Base-by-base conservation (phyloP, 1,140 invertebrate species). In the Leucophenga varia region DNA sequence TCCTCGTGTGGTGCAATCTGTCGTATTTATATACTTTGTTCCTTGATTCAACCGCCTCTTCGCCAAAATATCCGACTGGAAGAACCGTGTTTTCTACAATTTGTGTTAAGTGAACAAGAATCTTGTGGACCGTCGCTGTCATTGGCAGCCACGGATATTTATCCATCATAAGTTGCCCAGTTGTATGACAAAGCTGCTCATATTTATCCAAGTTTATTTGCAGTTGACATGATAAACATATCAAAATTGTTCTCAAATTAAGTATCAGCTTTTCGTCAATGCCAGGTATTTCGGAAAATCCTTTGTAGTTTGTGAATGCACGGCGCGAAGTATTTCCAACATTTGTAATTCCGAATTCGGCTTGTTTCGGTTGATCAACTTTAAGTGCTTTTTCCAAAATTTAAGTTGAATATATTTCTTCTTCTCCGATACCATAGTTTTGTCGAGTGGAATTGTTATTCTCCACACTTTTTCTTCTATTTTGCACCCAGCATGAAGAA, bases 311-410 rank as follows among this genome's bases (percentile, higher is more conserved):
- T 72, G 20, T 36, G 46, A 69, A 72, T 40, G 74, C 68, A 42
- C 56, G 41, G 38, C 69, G 47, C 4, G 65, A 54, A 9, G 55
- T 64, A 50, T 74, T 72, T 9, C 65, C 65, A 28, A 58, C 55
- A 51, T 72, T 74, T n/a, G 63, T 59, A 17, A 39, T 54, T 12
- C 69, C 65, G 16, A 43, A 51, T 13, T 55, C 57, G 9, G 37
- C 52, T 16, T 19, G 17, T 45, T 31, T 49, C 1, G 52, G 52
- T 14, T 3, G 16, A 19, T 44, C 39, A 12, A 49, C 18, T 17
- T 19, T 28, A 2, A 54, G 20, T 8, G 35, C 34, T 20, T 12
- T 31, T 21, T 30, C 45, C 46, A 48, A 40, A 54, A 49, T 5
- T 13, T 13, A 6, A 41, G 35, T 49, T 44, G 42, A 31, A 49